Percentiles rank a stretch among this genome's conserved stretches.
Evolutionary conservation across 2,797 vertebrate species (phyloP).

Genomic region (Darevskia mixta): DNA sequence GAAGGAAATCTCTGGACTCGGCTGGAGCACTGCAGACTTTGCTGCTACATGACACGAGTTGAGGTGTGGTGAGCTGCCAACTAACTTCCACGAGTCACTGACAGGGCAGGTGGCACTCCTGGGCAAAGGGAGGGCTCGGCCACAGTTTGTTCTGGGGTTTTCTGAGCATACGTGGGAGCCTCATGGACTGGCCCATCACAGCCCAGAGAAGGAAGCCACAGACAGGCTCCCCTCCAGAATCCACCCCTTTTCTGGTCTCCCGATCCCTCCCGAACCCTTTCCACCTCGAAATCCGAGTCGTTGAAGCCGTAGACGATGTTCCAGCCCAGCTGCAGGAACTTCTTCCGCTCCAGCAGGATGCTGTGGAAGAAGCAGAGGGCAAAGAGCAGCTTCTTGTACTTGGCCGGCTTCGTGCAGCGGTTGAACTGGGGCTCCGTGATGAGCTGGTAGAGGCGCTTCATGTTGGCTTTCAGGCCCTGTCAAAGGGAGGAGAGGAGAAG

Average conservation of each 20-base stretch:
- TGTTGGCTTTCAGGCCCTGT: constrained; percentile 91
- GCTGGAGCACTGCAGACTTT: no score
- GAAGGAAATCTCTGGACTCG: no score
- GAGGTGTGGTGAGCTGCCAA: no score
- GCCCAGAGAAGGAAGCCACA: not conserved
- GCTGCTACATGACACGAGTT: no score
- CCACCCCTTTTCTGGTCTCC: not conserved
- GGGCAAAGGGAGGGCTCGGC: not conserved
- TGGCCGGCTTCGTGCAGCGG: constrained; percentile 79
- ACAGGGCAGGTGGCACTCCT: not conserved
- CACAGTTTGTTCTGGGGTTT: no score
- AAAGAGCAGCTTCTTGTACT: constrained; percentile 89
- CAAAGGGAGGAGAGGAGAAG: not conserved
- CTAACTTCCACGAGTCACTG: no score
- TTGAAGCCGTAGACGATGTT: constrained; percentile 91
- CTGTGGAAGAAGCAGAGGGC: constrained; percentile 92
- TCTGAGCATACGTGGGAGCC: not conserved
- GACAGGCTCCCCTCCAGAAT: not conserved
- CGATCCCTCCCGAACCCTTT: not conserved
- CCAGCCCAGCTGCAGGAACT: constrained; percentile 91
- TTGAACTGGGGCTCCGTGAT: constrained; percentile 85
- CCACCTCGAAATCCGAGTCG: constrained; percentile 88
- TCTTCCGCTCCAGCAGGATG: constrained; percentile 88
- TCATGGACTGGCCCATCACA: rapidly evolving
- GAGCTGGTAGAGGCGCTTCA: constrained; percentile 89